A percentile compares a stretch with the other conserved stretches of the same genome.
Conservation (phyloP, 2,797 vertebrate genomes). For the Rhinatrema bivittatum region DNA sequence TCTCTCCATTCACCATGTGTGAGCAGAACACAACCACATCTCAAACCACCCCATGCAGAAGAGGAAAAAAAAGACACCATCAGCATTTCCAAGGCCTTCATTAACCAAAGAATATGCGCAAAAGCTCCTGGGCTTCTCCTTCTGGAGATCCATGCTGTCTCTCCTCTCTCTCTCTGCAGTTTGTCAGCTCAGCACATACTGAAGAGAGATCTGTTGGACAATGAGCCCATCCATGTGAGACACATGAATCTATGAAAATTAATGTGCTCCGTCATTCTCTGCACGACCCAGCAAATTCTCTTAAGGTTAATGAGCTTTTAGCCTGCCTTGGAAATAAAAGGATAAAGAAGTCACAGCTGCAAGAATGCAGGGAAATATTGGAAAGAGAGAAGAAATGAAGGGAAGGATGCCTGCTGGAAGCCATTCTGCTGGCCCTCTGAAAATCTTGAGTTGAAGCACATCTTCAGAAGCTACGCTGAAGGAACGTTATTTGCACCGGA, state of each 20-base stretch:
- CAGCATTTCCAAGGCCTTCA: background rate
- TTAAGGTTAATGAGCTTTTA: constrained; percentile 14
- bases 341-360: constrained; percentile 7
- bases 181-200: too few species aligned
- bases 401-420: constrained; percentile 21
- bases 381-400: constrained; percentile 37
- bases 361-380: constrained; percentile 15
- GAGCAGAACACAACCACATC: too few species aligned
- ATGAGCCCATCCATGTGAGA: too few species aligned
- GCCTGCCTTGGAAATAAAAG: constrained; percentile 9
- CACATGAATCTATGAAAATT: too few species aligned
- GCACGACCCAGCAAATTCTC: background rate
- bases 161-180: too few species aligned
- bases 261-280: too few species aligned
- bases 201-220: too few species aligned
- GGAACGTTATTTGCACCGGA: too few species aligned
- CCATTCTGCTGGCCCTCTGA: too few species aligned
- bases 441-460: too few species aligned
- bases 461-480: too few species aligned
- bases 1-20: too few species aligned
- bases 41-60: constrained; percentile 30
- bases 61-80: background rate
- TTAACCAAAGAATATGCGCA: background rate
- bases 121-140: constrained; percentile 4
- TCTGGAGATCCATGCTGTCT: background rate